A percentile compares a stretch with the other conserved stretches of the same genome.
These are phyloP conservation scores for Caradrina clavipalpis DNA, from an alignment of 2,888 invertebrate species.

Conservation along the genomic window DNA sequence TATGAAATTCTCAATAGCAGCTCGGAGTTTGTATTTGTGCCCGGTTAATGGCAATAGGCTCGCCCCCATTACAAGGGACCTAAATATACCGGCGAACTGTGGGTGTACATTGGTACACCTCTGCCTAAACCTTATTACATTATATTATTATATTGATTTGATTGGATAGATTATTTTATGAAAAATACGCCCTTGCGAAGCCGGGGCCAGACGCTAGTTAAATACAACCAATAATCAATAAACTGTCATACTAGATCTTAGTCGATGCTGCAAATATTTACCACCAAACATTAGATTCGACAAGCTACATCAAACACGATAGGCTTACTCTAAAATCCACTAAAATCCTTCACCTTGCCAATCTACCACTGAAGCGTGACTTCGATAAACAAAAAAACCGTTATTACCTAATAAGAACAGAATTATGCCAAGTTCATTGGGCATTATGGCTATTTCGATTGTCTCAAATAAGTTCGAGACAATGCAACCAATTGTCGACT, in stretches of 20 bases:
- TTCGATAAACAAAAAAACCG: slow-evolving; percentile 59
- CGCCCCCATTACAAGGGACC: too few species aligned
- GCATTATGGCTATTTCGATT: slow-evolving; percentile 53
- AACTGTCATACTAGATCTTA: background rate
- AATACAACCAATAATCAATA: too few species aligned
- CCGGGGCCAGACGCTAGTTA: too few species aligned
- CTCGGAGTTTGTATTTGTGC: too few species aligned
- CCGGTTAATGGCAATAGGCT: too few species aligned
- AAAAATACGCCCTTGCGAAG: too few species aligned
- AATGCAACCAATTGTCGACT: slow-evolving; percentile 52
- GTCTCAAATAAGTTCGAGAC: slow-evolving; percentile 54
- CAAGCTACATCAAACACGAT: slow-evolving; percentile 53
- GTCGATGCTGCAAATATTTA: slow-evolving; percentile 24
- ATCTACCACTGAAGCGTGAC: slow-evolving; percentile 70
- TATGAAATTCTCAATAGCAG: too few species aligned
- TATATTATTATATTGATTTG: too few species aligned
- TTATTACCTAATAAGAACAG: slow-evolving; percentile 70
- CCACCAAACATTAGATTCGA: slow-evolving; percentile 35
- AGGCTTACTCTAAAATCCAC: slow-evolving; percentile 54
- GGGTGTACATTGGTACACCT: too few species aligned
- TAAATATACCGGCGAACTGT: too few species aligned
- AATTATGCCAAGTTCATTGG: slow-evolving; percentile 75
- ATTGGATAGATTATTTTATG: too few species aligned
- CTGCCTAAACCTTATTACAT: too few species aligned
- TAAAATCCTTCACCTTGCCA: slow-evolving; percentile 73